Evolutionary conservation across 2,113 vertebrate genomes (phyloP).

Genomic region (Phainopepla nitens): DNA sequence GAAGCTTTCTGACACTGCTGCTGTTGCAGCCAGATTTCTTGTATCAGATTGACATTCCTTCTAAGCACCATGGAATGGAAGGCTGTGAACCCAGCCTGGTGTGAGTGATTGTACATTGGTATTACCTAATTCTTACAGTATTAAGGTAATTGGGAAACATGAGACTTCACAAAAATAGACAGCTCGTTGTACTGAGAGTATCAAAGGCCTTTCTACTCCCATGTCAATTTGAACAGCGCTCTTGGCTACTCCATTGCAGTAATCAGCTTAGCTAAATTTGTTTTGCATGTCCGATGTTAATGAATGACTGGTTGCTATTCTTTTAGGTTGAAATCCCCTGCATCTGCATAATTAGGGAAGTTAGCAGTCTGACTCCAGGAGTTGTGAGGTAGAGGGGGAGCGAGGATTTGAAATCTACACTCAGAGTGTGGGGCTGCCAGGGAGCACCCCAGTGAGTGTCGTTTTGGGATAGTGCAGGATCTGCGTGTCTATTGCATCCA

Average conservation of each 20-base stretch:
- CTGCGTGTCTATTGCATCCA: accelerated
- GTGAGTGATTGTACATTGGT: not conserved
- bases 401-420: not conserved
- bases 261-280: conserved; percentile 67
- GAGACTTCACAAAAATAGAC: conserved; percentile 47
- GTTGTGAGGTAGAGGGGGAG: not conserved
- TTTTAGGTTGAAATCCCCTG: conserved; percentile 24
- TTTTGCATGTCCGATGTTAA: conserved; percentile 57
- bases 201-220: conserved; percentile 40
- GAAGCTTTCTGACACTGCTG: not conserved
- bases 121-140: conserved; percentile 55
- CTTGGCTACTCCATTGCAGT: conserved; percentile 49
- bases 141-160: conserved; percentile 61
- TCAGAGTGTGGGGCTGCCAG: not conserved
- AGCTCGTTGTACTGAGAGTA: conserved; percentile 18
- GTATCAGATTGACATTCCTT: not conserved
- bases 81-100: not conserved
- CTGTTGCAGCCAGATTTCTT: not conserved
- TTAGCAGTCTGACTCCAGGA: not conserved
- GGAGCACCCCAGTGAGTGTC: not conserved
- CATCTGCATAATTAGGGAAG: not conserved
- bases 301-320: conserved; percentile 16
- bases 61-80: not conserved
- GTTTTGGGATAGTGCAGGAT: not conserved
- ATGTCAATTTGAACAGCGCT: conserved; percentile 54